Base-by-base conservation (phyloP, 2,797 vertebrate species). In the Rousettus madagascariensis region DNA sequence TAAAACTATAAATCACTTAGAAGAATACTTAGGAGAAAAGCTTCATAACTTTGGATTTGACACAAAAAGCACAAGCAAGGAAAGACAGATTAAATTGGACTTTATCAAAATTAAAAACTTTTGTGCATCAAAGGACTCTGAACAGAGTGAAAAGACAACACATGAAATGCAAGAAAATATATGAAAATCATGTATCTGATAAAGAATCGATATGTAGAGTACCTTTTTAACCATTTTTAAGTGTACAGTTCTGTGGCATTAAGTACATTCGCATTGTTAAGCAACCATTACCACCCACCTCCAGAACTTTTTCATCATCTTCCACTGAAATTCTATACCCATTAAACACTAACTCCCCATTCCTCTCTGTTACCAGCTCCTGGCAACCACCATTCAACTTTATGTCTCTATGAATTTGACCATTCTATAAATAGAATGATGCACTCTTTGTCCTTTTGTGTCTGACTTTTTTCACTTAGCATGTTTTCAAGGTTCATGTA, bases 101-200 rank as follows among this genome's bases (percentile, higher is more conserved):
- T 91, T 96, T 4, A 75, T 69, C 66, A 94, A 86, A 79, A 78
- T 72, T 51, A 74, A 74, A 94, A 85, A 68, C 15, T 66, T 86
- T 55, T 80, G 17, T 61, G 13, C n/a, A 63, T 80, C 33, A 53
- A 28, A 74, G 24, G 8, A 89, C n/a, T 53, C 68, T 93, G 30
- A 85, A 28, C 65, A 87, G 38, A 72, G 4, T 92, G 30, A 94
- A 89, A 94, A 92, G 38, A 17, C 68, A 92, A 38, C 61, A 13
- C 33, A 57, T 79, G 51, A 41, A 83, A 79, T 80, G 83, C 51
- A n/a, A 28, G 28, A 71, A 69, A 75, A 77, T 78, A 89, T 66
- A 82, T 85, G 53, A 87, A 94, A 90, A 26, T 86, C 68, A 41
- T 55, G 22, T 72, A 10, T 92, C n/a, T 49, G 22, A 82, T 80